Conservation (phyloP, 2,113 vertebrate genomes). For the Corythornis madagascariensis region DNA sequence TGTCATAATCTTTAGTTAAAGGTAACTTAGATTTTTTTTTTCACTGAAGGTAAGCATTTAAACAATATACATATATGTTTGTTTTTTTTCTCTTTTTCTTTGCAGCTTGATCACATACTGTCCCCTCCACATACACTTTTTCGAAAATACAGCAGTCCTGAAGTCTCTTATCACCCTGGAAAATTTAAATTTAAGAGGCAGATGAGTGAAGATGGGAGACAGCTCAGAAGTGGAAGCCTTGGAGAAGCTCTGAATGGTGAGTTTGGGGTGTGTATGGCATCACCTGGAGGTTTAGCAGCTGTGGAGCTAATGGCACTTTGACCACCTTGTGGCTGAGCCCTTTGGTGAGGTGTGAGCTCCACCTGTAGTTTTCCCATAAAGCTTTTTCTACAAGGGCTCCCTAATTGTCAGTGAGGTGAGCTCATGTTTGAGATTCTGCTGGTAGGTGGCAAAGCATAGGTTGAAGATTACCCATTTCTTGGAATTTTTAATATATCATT, state of each 20-base stretch:
- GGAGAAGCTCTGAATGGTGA: conserved; percentile 91
- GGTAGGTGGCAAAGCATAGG: neutral
- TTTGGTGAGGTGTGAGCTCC: neutral
- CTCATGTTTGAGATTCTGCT: neutral
- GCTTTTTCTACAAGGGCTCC: rapidly evolving
- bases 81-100: neutral
- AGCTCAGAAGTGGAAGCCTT: conserved; percentile 89
- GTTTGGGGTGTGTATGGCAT: neutral
- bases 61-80: neutral
- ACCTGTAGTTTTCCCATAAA: neutral
- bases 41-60: neutral
- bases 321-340: too few species aligned
- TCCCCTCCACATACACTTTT: conserved; percentile 82
- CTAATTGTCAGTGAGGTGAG: neutral
- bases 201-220: conserved; percentile 87
- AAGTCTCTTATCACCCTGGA: conserved; percentile 76
- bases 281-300: neutral
- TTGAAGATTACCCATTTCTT: neutral
- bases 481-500: neutral
- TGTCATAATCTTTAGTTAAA: neutral
- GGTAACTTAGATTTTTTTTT: neutral
- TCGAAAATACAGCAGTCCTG: conserved; percentile 90
- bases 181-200: conserved; percentile 85
- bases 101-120: conserved; percentile 90
- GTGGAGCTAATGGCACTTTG: neutral